Conservation (phyloP, 1,140 invertebrate genomes). For the Ctenoplectra terminalis region DNA sequence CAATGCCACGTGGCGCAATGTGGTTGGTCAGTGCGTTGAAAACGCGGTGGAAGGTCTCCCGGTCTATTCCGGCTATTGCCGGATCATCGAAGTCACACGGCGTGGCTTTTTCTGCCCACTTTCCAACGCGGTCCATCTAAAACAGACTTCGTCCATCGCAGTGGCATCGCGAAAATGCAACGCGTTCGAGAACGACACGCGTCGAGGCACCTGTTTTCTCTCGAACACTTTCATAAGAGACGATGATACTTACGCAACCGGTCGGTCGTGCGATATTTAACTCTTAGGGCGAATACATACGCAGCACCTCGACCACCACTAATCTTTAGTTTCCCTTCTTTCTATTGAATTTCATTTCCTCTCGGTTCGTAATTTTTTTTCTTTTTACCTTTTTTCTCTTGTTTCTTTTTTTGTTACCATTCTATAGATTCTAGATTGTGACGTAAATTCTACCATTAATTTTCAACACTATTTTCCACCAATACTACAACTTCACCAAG, state of each 20-base stretch:
- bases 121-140: slow-evolving; percentile 30
- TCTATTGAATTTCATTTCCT: not conserved
- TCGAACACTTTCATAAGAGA: slow-evolving; percentile 65
- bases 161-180: slow-evolving; percentile 61
- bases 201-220: slow-evolving; percentile 66
- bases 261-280: slow-evolving; percentile 76
- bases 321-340: not conserved
- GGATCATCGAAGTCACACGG: slow-evolving; percentile 22
- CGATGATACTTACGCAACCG: slow-evolving; percentile 74
- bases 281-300: slow-evolving; percentile 64
- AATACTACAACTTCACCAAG: not conserved
- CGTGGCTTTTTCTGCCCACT: slow-evolving; percentile 11
- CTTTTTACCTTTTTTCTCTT: not conserved
- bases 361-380: too few relatives aligned
- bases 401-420: too few relatives aligned
- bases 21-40: not conserved
- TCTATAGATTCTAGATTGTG: too few relatives aligned
- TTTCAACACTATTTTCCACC: not conserved
- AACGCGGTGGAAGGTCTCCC: slow-evolving; percentile 27
- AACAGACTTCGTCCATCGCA: slow-evolving; percentile 30
- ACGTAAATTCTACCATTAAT: too few relatives aligned
- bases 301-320: slow-evolving; percentile 6
- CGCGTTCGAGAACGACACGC: slow-evolving; percentile 26
- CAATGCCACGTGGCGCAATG: not conserved
- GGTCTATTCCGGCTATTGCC: slow-evolving; percentile 19